Base-by-base conservation (phyloP, 2,797 vertebrate genomes). In the Eulemur coronatus region DNA sequence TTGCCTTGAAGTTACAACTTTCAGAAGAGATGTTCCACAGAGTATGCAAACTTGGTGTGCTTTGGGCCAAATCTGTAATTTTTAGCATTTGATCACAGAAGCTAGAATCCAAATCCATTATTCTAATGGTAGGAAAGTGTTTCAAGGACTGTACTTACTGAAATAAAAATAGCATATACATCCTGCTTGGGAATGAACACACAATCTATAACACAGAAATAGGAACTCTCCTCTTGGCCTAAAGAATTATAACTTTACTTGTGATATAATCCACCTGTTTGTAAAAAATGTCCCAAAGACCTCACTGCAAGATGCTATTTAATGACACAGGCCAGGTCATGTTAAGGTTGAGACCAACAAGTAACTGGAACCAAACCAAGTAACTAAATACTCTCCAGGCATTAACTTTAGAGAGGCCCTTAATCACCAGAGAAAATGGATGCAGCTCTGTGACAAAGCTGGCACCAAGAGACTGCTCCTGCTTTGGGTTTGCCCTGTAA, bases 221-320 rank as follows among this genome's bases (percentile, higher is more conserved):
- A 78, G 15, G 52, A 96, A 72, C 67, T 72, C 43, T 87, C 41
- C 72, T 82, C n/a, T 69, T 28, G 9, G 80, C 63, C 38, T 88
- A 76, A 26, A 92, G 61, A 78, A 70, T 94, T 95, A 96, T 84
- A 84, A 86, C 82, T 94, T 59, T 55, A 75, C 75, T 55, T 55
- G 33, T 76, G 88, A 96, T 85, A 70, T 33, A 95, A 92, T 81
- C 75, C 75, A 96, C 46, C 91, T 91, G 84, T 93, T 94, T 84
- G 48, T 81, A 93, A 59, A 59, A 91, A 96, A 33, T 52, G 69
- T 67, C 80, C 84, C 18, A 17, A 78, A 75, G 55, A 89, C 50
- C 67, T 81, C 57, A 85, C 17, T 15, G 4, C 17, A 52, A 96
- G 87, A 80, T 69, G 48, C 55, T 85, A 35, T 89, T 97, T 84